phyloP scores from a whole-genome alignment of 2,113 vertebrate species.

The Ictalurus furcatus region DNA sequence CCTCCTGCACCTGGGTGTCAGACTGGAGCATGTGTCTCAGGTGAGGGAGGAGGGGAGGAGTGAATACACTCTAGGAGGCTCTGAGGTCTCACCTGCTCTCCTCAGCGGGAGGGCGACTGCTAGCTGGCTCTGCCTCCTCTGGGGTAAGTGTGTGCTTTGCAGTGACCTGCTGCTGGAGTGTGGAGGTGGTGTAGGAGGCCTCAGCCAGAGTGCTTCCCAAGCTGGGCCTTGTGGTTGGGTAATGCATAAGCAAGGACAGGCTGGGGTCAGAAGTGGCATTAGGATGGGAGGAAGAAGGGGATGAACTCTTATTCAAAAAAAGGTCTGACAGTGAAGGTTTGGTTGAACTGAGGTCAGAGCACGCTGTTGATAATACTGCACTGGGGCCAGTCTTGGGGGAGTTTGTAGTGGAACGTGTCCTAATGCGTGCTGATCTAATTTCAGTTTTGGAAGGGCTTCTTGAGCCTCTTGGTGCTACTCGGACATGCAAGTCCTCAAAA shows the following conservation, averaged over 20 bases:
- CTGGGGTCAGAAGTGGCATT: slow-evolving; percentile 52
- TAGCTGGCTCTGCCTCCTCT: slow-evolving; percentile 88
- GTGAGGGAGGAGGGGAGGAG: slow-evolving; percentile 33
- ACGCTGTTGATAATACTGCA: background rate
- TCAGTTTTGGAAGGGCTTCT: slow-evolving; percentile 47
- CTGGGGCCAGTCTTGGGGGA: slow-evolving; percentile 26
- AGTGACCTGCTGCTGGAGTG: slow-evolving; percentile 71
- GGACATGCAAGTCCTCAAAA: slow-evolving; percentile 72
- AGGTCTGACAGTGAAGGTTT: slow-evolving; percentile 48
- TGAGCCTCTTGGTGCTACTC: slow-evolving; percentile 62
- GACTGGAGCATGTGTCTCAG: slow-evolving; percentile 21
- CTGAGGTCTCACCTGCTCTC: slow-evolving; percentile 87
- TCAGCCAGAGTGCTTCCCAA: slow-evolving; percentile 63
- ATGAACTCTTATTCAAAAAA: slow-evolving; percentile 70
- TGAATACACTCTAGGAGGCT: slow-evolving; percentile 41
- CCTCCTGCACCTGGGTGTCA: slow-evolving; percentile 34
- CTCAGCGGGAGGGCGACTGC: slow-evolving; percentile 77
- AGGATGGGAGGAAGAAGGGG: slow-evolving; percentile 65
- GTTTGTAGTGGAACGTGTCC: slow-evolving; percentile 34
- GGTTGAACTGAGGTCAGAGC: background rate
- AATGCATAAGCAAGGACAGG: slow-evolving; percentile 61
- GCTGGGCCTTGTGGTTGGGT: slow-evolving; percentile 58
- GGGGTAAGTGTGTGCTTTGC: slow-evolving; percentile 86
- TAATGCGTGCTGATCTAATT: slow-evolving; percentile 46
- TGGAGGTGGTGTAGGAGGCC: slow-evolving; percentile 69